These are phyloP conservation scores for Momotus momota DNA, from an alignment of 2,797 vertebrate genomes.

Conservation along the genomic window DNA sequence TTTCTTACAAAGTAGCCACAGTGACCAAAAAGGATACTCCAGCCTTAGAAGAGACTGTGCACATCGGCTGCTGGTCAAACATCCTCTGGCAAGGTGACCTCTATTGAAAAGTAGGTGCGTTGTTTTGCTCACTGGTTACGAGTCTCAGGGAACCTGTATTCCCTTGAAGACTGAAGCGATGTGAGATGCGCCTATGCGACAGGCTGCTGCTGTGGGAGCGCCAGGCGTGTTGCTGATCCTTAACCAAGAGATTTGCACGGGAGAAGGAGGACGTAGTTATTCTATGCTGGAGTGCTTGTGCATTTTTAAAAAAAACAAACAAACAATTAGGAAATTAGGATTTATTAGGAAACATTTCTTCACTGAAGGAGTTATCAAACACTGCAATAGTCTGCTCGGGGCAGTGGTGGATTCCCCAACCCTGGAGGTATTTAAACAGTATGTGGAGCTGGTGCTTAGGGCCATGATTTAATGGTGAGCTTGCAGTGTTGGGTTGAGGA, in stretches of 20 bases:
- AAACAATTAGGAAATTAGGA: too few species aligned
- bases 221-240: rapidly evolving
- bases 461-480: too few species aligned
- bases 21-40: background rate
- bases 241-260: background rate
- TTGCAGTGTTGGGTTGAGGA: too few species aligned
- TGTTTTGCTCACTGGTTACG: background rate
- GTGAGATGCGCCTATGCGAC: background rate
- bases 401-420: too few species aligned
- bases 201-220: background rate
- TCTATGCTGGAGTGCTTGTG: background rate
- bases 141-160: background rate
- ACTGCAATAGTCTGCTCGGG: too few species aligned
- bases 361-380: too few species aligned
- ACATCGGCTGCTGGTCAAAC: background rate
- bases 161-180: background rate
- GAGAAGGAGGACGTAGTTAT: background rate
- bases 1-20: background rate
- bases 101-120: background rate
- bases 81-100: background rate
- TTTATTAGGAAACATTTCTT: too few species aligned
- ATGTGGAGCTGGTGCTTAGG: too few species aligned
- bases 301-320: background rate
- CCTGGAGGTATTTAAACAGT: too few species aligned
- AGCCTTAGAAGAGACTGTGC: background rate